A percentile compares a stretch with the other conserved stretches of the same genome.
Conservation (phyloP, 2,113 vertebrate genomes). For the Clinocottus analis region DNA sequence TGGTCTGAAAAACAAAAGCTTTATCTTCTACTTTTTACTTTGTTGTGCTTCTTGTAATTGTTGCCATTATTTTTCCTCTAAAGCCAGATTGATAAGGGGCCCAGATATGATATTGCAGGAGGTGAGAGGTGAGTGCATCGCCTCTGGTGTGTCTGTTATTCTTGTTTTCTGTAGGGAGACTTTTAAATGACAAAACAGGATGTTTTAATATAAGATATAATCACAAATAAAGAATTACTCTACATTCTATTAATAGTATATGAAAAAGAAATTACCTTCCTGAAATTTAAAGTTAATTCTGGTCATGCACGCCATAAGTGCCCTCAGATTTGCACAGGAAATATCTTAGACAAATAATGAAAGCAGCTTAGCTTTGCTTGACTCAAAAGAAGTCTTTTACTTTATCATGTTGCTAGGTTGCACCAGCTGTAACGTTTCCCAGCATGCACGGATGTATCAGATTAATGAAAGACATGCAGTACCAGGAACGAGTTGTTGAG, state of each 20-base stretch:
- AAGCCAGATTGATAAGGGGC: slow-evolving; percentile 83
- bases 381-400: slow-evolving; percentile 39
- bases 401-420: slow-evolving; percentile 47
- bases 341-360: slow-evolving; percentile 29
- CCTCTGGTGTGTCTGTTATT: slow-evolving; percentile 69
- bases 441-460: slow-evolving; percentile 25
- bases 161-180: slow-evolving; percentile 59
- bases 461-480: slow-evolving; percentile 24
- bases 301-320: slow-evolving; percentile 6
- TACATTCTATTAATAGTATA: slow-evolving; percentile 24
- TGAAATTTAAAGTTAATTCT: slow-evolving; percentile 25
- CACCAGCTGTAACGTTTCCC: slow-evolving; percentile 44
- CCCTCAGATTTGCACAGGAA: slow-evolving; percentile 32
- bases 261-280: slow-evolving; percentile 3
- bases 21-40: slow-evolving; percentile 40
- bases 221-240: slow-evolving; percentile 12
- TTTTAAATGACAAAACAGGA: slow-evolving; percentile 45
- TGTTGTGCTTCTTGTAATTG: slow-evolving; percentile 75
- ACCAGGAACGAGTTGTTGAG: background rate
- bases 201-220: slow-evolving; percentile 17
- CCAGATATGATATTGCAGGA: slow-evolving; percentile 82
- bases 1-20: slow-evolving; percentile 52
- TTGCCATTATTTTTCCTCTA: slow-evolving; percentile 82
- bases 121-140: slow-evolving; percentile 81
- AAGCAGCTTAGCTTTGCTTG: slow-evolving; percentile 37